Evolutionary conservation across 2,888 invertebrate genomes (phyloP), one percentile per base, ranked within the genome.

Genomic region (Dorcus parallelipipedus): DNA sequence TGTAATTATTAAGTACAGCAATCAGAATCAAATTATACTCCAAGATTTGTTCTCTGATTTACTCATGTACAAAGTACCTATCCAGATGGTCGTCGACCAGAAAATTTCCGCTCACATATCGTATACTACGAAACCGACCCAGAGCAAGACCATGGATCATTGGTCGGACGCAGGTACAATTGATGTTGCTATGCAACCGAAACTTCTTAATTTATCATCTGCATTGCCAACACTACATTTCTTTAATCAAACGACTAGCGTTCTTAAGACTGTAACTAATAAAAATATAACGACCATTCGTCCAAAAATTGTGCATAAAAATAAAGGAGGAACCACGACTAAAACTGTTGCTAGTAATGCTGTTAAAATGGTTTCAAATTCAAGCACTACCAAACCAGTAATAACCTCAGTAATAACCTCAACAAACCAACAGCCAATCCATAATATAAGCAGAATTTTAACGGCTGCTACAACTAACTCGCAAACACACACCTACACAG

Each of bases 31-130:
- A 38, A 59, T 56, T 40, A 49, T 55, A 38, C 42, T 59, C 48
- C 52, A 59, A 9, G 55, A 59, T 41, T 52, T 56, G 52, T 52
- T 52, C 48, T 42, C 45, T n/a, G 59, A 59, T 38, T 43, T 59
- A 7, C 55, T 38, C 43, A 51, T 52, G 59, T 59, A 56, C 39
- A 56, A 56, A 49, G 47, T 59, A 49, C 59, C 59, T 41, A 52
- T 59, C 26, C 48, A 56, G 8, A 48, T 59, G 23, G 52, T 59
- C 20, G 52, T 56, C 10, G 52, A 52, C 40, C 47, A 52, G 23
- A 52, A 51, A 26, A 51, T 54, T 14, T 59, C 55, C 7, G 59
- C 59, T 2, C 45, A 56, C 38, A 33, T 59, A 41, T 59, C 59
- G 14, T 59, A 56, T 48, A 55, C 59, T 6, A 48, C 48, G 5